phyloP scores from a whole-genome alignment of 1,140 invertebrate genomes.

The Drosophila melanica region DNA sequence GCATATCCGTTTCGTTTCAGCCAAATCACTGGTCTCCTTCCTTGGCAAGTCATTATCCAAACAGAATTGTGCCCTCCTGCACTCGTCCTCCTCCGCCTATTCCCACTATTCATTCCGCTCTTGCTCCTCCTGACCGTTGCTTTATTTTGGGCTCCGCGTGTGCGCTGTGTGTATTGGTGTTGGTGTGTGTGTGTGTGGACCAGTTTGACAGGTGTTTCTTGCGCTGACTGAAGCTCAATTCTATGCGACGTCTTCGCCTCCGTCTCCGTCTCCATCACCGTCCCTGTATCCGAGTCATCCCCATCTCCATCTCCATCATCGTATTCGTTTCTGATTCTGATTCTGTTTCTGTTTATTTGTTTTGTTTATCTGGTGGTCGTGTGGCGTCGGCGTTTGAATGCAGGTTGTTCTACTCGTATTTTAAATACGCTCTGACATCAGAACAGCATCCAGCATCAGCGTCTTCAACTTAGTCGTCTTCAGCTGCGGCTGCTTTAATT shows the following conservation, averaged over 20 bases:
- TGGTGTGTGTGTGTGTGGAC: constrained; percentile 60
- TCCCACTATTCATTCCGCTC: constrained; percentile 3
- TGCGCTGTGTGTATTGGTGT: constrained; percentile 19
- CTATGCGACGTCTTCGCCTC: constrained; percentile 66
- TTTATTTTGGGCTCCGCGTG: constrained; percentile 29
- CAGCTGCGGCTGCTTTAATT: constrained; percentile 78
- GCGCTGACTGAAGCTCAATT: constrained; percentile 79
- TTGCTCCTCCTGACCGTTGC: constrained; percentile 6
- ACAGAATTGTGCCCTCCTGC: constrained; percentile 2
- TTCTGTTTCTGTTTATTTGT: constrained; percentile 50
- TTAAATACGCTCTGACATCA: constrained; percentile 82
- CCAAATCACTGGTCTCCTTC: constrained; percentile 46
- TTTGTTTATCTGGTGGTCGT: constrained; percentile 63
- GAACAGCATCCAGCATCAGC: constrained; percentile 47
- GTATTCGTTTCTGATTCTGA: constrained; percentile 37
- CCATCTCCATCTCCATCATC: constrained; percentile 24
- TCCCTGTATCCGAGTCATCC: constrained; percentile 26
- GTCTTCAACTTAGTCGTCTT: constrained; percentile 18
- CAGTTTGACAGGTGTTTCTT: constrained; percentile 82
- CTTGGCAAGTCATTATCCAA: constrained; percentile 74
- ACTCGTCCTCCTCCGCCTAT: not conserved
- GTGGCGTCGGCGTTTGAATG: constrained; percentile 75
- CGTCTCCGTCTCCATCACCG: constrained; percentile 34
- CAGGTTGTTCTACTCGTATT: constrained; percentile 81
- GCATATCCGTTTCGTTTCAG: constrained; percentile 69